A percentile compares a stretch with the other conserved stretches of the same genome.
Conservation (phyloP, 1,140 invertebrate genomes). For the Dinothrombium tinctorium region DNA sequence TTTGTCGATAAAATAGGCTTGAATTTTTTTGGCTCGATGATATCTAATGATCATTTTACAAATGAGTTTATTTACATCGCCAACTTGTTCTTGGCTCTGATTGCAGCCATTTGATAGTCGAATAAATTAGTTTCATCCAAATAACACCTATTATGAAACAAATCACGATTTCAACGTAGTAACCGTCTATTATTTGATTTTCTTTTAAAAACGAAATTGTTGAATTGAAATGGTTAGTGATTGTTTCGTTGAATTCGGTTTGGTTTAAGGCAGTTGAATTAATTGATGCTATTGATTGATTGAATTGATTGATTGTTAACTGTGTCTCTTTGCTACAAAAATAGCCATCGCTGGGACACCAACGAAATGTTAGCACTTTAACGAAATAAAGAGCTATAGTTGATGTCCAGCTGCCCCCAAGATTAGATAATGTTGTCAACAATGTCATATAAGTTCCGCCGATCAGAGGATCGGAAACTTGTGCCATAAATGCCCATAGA, state of each 20-base stretch:
- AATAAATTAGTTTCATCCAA: slow-evolving; percentile 33
- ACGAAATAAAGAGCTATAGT: slow-evolving; percentile 79
- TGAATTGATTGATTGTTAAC: not conserved
- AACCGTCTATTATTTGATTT: slow-evolving; percentile 51
- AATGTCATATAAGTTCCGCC: slow-evolving; percentile 99
- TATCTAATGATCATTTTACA: too few species aligned
- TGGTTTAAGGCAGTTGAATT: too few species aligned
- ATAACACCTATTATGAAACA: slow-evolving; percentile 55
- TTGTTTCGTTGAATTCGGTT: too few species aligned
- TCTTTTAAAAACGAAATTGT: slow-evolving; percentile 40
- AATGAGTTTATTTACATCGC: slow-evolving; percentile 11
- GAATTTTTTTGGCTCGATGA: not conserved
- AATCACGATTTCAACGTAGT: slow-evolving; percentile 58
- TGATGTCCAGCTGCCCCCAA: slow-evolving; percentile 89
- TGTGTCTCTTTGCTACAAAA: slow-evolving; percentile 18
- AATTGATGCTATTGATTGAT: too few species aligned
- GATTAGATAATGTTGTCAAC: slow-evolving; percentile 81
- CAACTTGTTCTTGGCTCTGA: slow-evolving; percentile 11
- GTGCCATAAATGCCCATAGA: slow-evolving; percentile 53
- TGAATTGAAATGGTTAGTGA: too few species aligned
- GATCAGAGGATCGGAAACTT: slow-evolving; percentile 67
- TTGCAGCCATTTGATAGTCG: slow-evolving; percentile 10
- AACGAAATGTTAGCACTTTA: slow-evolving; percentile 42
- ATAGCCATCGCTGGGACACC: slow-evolving; percentile 33
- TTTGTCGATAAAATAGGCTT: too few species aligned